Evolutionary conservation across 2,888 invertebrate species (phyloP), one percentile per base, ranked within the genome.

Genomic region (Melinopterus prodromus): DNA sequence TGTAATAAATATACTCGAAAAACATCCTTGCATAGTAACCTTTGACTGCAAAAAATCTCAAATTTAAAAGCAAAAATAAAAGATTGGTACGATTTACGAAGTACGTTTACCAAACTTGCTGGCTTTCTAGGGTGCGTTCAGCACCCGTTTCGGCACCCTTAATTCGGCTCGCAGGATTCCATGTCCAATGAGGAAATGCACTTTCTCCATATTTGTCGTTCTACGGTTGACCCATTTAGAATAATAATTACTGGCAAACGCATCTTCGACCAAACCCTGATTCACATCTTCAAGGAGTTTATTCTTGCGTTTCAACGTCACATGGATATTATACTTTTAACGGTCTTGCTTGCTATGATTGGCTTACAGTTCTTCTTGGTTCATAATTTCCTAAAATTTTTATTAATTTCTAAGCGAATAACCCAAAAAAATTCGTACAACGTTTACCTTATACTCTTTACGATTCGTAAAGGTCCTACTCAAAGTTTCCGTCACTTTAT

Each of bases 101-200:
- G n/a, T n/a, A n/a, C n/a, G n/a, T n/a, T n/a, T n/a, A n/a, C n/a
- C n/a, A n/a, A n/a, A n/a, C n/a, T n/a, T n/a, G n/a, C n/a, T n/a
- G n/a, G n/a, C n/a, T n/a, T n/a, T n/a, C n/a, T n/a, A n/a, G n/a
- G n/a, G n/a, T n/a, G n/a, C n/a, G n/a, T n/a, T n/a, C n/a, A n/a
- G n/a, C n/a, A n/a, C n/a, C n/a, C n/a, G n/a, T n/a, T n/a, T n/a
- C n/a, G n/a, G n/a, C n/a, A n/a, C n/a, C 96, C 97, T 92, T 75
- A 99, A 90, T 89, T 96, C 96, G 76, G 96, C 95, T 82, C 97
- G 91, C 15, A 98, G 91, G 81, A 98, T 97, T 69, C 98, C 98
- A 89, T 97, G 96, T 0, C 98, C 98, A 85, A 98, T 97, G 82
- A 99, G 97, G 87, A 98, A 98, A 88, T 99, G 98, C 16, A 99